Conservation (phyloP, 37 sponge, comb jelly and placozoan species). For the Dysidea cf. avara region DNA sequence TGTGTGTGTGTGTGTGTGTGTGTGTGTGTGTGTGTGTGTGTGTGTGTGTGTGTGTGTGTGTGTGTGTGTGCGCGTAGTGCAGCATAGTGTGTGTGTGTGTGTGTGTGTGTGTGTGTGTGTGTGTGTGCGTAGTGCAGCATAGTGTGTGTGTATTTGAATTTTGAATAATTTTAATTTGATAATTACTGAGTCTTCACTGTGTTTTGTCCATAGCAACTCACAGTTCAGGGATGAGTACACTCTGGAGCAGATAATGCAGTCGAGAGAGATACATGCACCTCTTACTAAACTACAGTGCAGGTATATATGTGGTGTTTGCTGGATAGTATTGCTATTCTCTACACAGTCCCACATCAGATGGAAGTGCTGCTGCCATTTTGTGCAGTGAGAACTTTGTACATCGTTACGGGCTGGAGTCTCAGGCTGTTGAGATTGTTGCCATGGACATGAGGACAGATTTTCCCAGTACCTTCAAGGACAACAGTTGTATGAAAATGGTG, state of each 20-base stretch:
- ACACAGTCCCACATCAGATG: constrained; percentile 90
- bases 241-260: constrained; percentile 76
- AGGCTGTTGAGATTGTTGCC: constrained; percentile 91
- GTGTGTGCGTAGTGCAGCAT: constrained; percentile 1
- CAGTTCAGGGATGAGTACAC: constrained; percentile 84
- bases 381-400: constrained; percentile 88
- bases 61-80: no score
- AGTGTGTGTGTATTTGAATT: no score
- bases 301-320: constrained; percentile 20
- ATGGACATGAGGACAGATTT: constrained; percentile 93
- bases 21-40: no score
- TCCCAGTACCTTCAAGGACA: constrained; percentile 83
- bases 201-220: constrained; percentile 52
- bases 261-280: constrained; percentile 70
- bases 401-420: constrained; percentile 43
- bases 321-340: no score
- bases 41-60: no score
- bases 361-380: constrained; percentile 82
- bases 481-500: constrained; percentile 90
- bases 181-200: neutral
- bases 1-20: no score
- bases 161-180: neutral
- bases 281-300: constrained; percentile 94
- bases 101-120: constrained; percentile 23
- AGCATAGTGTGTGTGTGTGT: no score